Conservation (phyloP, 2,113 vertebrate species). For the Myotis lucifugus region DNA sequence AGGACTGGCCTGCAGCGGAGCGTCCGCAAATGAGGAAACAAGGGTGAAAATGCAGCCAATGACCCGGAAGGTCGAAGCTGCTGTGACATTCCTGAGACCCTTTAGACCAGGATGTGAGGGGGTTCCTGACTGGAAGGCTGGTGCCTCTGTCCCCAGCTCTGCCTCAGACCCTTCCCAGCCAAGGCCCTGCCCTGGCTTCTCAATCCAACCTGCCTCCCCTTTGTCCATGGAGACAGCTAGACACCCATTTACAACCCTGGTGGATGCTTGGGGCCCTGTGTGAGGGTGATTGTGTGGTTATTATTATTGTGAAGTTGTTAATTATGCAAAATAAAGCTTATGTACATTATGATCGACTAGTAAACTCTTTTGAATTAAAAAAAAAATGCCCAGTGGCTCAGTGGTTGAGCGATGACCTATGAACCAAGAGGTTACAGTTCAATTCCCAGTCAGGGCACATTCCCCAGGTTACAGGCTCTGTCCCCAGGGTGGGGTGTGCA, state of each 20-base stretch:
- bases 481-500: too few relatives aligned
- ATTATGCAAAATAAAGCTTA: not conserved
- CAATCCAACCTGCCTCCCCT: not conserved
- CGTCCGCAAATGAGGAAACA: not conserved
- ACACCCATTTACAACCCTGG: not conserved
- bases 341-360: not conserved
- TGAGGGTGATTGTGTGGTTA: not conserved
- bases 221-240: not conserved
- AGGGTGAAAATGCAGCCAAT: not conserved
- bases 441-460: too few relatives aligned
- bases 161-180: not conserved
- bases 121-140: not conserved
- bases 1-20: not conserved
- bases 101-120: not conserved
- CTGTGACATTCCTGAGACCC: not conserved
- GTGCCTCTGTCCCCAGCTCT: not conserved
- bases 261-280: not conserved
- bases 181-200: not conserved
- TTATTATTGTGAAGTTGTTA: not conserved
- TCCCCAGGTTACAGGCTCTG: too few relatives aligned
- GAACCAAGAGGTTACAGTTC: too few relatives aligned
- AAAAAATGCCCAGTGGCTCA: too few relatives aligned
- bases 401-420: too few relatives aligned
- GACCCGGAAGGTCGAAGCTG: not conserved
- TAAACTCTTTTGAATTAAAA: not conserved